Conservation (phyloP, 2,888 invertebrate species). For the Drosophila leonis region DNA sequence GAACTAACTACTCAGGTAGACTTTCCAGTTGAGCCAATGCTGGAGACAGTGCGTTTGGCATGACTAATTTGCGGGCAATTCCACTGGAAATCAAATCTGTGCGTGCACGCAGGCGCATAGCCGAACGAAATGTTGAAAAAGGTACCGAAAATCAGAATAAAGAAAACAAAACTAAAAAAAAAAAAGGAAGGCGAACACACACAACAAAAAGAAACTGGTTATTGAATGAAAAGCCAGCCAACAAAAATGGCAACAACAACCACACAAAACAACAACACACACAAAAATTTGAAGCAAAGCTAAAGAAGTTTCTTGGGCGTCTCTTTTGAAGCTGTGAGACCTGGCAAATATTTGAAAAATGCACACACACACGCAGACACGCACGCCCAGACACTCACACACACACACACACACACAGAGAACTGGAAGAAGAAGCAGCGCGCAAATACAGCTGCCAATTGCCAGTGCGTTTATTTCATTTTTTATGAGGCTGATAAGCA, state of each 20-base stretch:
- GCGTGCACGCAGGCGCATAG: constrained; percentile 62
- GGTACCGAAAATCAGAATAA: constrained; percentile 45
- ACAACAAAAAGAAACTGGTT: constrained; percentile 75
- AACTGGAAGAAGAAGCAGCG: constrained; percentile 34
- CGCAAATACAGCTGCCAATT: constrained; percentile 14
- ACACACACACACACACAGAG: constrained; percentile 23
- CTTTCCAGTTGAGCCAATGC: constrained; percentile 17
- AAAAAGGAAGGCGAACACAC: constrained; percentile 47
- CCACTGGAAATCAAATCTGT: constrained; percentile 55
- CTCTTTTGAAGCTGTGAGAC: constrained; percentile 28
- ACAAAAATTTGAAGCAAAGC: constrained; percentile 41
- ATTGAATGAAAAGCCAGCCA: constrained; percentile 78
- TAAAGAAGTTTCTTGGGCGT: constrained; percentile 71
- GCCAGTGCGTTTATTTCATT: constrained; percentile 11
- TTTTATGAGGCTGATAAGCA: constrained; percentile 25
- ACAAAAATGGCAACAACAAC: constrained; percentile 61
- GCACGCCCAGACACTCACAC: background rate
- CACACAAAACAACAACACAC: constrained; percentile 17
- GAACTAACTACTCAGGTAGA: constrained; percentile 36
- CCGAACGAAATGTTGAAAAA: constrained; percentile 29
- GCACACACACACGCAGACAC: constrained; percentile 47
- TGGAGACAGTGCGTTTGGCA: constrained; percentile 62
- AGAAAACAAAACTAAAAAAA: constrained; percentile 19
- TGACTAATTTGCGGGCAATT: constrained; percentile 67
- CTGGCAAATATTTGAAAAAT: constrained; percentile 73